Evolutionary conservation across 2,113 vertebrate species (phyloP).

Genomic region (Pagrus major): DNA sequence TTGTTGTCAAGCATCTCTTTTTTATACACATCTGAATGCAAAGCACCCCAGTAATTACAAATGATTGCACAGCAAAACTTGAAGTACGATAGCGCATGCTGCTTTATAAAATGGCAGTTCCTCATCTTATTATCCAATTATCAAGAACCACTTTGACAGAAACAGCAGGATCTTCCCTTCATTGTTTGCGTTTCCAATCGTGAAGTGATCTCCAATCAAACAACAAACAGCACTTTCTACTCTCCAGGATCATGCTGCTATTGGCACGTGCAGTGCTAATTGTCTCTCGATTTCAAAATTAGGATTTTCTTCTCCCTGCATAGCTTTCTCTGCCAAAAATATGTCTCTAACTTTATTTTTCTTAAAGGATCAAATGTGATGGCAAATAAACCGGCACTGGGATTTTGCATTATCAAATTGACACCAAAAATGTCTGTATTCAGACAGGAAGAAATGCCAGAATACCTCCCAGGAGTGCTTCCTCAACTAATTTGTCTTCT

Average conservation of each 20-base stretch:
- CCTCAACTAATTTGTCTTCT: not conserved
- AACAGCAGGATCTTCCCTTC: constrained; percentile 34
- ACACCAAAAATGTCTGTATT: constrained; percentile 4
- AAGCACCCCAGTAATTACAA: constrained; percentile 11
- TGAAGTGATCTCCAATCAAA: constrained; percentile 35
- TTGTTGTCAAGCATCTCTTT: constrained; percentile 12
- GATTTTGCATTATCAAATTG: constrained; percentile 4
- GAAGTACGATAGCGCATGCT: constrained; percentile 24
- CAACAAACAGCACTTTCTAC: not conserved
- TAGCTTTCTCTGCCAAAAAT: constrained; percentile 9
- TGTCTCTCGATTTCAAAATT: constrained; percentile 5
- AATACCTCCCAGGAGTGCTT: not conserved
- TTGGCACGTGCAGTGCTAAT: not conserved
- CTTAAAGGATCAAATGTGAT: constrained; percentile 7
- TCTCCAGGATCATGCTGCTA: not conserved
- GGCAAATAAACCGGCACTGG: constrained; percentile 10
- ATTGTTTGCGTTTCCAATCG: constrained; percentile 17
- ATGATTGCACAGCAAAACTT: constrained; percentile 9
- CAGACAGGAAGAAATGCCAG: not conserved
- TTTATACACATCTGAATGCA: constrained; percentile 13
- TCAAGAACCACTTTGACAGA: constrained; percentile 24
- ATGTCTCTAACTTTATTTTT: not conserved
- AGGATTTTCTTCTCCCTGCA: constrained; percentile 6
- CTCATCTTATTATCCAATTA: constrained; percentile 36
- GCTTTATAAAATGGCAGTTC: constrained; percentile 24